These are phyloP conservation scores for Vanacampus margaritifer DNA, from an alignment of 2,113 vertebrate species.

Conservation along the genomic window DNA sequence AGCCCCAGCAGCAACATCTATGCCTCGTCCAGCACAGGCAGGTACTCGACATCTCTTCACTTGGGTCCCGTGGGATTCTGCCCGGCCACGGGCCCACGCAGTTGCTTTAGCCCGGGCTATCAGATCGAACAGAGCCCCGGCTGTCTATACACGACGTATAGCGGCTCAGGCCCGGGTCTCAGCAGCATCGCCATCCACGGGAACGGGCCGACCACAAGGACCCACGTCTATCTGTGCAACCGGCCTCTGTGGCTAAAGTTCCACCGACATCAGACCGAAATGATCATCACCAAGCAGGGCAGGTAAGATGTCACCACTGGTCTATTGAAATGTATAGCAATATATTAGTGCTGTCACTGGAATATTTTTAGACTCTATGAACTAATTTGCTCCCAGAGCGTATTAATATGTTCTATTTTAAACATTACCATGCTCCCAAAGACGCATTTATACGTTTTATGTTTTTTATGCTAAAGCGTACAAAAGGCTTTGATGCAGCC, in stretches of 20 bases:
- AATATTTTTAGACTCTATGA: no score
- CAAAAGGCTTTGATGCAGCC: no score
- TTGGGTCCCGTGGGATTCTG: conserved; percentile 84
- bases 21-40: conserved; percentile 68
- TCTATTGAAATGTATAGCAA: not conserved
- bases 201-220: conserved; percentile 72
- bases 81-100: conserved; percentile 70
- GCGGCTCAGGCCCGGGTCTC: conserved; percentile 75
- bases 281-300: conserved; percentile 99
- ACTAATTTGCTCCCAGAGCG: no score
- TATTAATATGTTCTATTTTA: no score
- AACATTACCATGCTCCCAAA: no score
- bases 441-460: no score
- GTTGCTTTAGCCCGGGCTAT: conserved; percentile 75
- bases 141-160: conserved; percentile 77
- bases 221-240: conserved; percentile 94
- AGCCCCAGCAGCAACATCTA: conserved; percentile 76
- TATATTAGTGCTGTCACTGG: no score
- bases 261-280: conserved; percentile 94
- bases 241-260: conserved; percentile 94
- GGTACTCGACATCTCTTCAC: conserved; percentile 79
- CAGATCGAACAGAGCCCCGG: conserved; percentile 70
- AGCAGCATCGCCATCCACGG: conserved; percentile 68
- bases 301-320: conserved; percentile 66
- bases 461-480: no score